Base-by-base conservation (phyloP, 2,113 vertebrate species). In the Apeltes quadracus region DNA sequence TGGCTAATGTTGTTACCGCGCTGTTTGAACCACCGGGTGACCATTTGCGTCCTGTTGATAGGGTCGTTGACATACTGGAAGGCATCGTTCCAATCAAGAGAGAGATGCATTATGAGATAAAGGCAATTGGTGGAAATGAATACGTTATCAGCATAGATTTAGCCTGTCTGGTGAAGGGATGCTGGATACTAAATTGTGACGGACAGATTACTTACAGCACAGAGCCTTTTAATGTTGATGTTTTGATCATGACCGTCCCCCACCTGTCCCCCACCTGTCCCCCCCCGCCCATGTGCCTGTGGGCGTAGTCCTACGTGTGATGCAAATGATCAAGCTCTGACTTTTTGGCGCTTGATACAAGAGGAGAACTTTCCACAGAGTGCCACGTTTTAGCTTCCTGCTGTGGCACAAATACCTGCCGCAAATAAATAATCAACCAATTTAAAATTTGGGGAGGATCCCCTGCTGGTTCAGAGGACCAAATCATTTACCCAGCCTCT, bases 1-100 rank as follows among this genome's bases (percentile, higher is more conserved):
- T 90, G 83, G 89, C 86, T 92, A 90, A 90, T 90, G 89, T 84
- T 82, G 68, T 85, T 81, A 86, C 88, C 84, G 84, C 63, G 76
- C 86, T 88, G 87, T 87, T 90, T 79, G 86, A 91, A 89, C 75
- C 87, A 76, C 85, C 79, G 76, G 79, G 78, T 87, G 87, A 87
- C 88, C 87, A 87, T 91, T 89, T 84, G 76, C 72, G 81, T 56
- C 82, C 82, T 79, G 87, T 74, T 91, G 84, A 88, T 91, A 61
- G 83, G 70, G 62, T 78, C 87, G 84, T 88, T 87, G 83, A 88
- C 88, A 85, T 87, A 87, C 79, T 86, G 79, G 79, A 87, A 88
- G 81, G 83, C 80, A 67, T 78, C 80, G 75, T 84, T 88, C 64
- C 81, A 75, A 87, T 86, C 81, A 85, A 83, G 72, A 64, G 70